Conservation (phyloP, 92 coral and sea anemone species). For the Parazoanthus swiftii region DNA sequence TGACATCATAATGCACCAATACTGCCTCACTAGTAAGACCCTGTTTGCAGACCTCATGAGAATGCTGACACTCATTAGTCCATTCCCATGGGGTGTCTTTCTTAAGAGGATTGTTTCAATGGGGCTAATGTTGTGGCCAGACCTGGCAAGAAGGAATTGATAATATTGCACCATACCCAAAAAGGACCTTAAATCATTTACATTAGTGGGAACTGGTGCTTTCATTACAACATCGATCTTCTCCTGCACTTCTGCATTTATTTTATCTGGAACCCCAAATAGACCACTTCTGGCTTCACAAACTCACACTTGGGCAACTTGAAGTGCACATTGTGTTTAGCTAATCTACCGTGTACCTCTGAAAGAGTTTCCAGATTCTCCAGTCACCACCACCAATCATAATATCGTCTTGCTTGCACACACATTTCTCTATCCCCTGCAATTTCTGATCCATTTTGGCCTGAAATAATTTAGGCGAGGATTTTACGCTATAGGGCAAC, state of each 20-base stretch:
- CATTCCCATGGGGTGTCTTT: conserved; percentile 46
- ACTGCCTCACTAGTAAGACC: background rate
- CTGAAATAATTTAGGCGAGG: conserved; percentile 53
- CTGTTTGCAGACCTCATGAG: conserved; percentile 10
- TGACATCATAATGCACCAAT: background rate
- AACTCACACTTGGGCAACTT: conserved; percentile 52
- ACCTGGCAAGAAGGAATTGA: conserved; percentile 55
- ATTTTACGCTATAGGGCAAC: conserved; percentile 51
- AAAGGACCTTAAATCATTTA: conserved; percentile 60
- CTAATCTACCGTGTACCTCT: conserved; percentile 44
- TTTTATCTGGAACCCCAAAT: conserved; percentile 57
- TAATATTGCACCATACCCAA: conserved; percentile 64
- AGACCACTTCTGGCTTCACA: conserved; percentile 60
- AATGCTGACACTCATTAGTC: conserved; percentile 41
- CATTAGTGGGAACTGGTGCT: conserved; percentile 63
- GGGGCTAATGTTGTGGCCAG: conserved; percentile 60
- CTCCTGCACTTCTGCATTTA: conserved; percentile 59
- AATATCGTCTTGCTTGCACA: conserved; percentile 54
- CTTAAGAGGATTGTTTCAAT: conserved; percentile 47
- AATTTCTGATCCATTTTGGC: conserved; percentile 51
- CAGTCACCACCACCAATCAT: conserved; percentile 25
- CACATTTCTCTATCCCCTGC: conserved; percentile 51
- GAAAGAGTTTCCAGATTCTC: conserved; percentile 49
- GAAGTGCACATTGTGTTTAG: conserved; percentile 34
- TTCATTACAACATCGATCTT: conserved; percentile 54